A percentile compares a stretch with the other conserved stretches of the same genome.
phyloP scores from a whole-genome alignment of 2,113 vertebrate genomes.

The Hemichromis elongatus region DNA sequence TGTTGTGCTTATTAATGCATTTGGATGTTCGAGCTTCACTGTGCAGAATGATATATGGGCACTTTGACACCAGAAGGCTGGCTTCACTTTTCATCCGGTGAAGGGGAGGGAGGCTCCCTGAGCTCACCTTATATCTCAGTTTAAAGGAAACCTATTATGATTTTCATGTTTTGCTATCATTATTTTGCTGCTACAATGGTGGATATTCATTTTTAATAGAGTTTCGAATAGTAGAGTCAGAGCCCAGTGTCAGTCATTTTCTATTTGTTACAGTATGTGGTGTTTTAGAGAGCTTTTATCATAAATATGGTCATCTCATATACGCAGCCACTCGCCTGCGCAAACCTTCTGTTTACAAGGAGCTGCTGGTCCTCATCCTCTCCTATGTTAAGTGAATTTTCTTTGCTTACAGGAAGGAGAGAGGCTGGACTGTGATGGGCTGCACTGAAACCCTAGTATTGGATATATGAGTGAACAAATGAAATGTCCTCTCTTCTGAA shows the following conservation, averaged over 20 bases:
- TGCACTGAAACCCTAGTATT: background rate
- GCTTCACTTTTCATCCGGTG: background rate
- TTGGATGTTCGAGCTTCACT: background rate
- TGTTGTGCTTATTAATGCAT: background rate
- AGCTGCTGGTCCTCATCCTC: background rate
- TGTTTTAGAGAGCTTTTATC: background rate
- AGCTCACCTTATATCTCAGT: background rate
- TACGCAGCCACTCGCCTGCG: background rate
- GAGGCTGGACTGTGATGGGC: background rate
- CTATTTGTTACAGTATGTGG: rapidly evolving
- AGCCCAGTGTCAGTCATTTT: background rate
- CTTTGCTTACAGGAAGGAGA: background rate
- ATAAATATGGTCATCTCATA: background rate
- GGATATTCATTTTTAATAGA: background rate
- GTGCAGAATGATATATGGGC: background rate
- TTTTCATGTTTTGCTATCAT: background rate
- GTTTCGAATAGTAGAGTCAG: background rate
- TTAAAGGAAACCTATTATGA: background rate
- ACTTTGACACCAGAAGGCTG: background rate
- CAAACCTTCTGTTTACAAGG: background rate
- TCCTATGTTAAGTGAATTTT: background rate
- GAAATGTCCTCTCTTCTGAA: background rate
- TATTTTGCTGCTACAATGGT: background rate
- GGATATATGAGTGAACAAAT: background rate
- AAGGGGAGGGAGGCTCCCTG: background rate